Conservation (phyloP, 2,113 vertebrate genomes). For the Rhodinocichla rosea region DNA sequence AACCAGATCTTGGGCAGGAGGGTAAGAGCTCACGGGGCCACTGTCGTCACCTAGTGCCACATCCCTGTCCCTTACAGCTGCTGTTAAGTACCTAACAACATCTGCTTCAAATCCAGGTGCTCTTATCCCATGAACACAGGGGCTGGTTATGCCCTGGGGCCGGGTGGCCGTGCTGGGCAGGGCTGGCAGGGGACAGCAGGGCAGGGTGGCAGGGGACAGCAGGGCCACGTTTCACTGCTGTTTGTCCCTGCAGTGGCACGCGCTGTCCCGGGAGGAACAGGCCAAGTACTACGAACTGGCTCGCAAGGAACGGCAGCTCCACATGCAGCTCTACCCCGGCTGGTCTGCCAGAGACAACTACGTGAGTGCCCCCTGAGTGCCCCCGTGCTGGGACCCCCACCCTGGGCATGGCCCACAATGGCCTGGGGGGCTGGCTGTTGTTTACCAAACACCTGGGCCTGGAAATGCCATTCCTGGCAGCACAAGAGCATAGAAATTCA, state of each 20-base stretch:
- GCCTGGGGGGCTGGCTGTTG: neutral
- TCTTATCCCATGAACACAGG: accelerated
- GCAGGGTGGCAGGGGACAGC: neutral
- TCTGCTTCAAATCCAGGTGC: neutral
- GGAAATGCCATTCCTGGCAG: accelerated
- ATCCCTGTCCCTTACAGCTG: neutral
- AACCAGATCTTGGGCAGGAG: constrained; percentile 97
- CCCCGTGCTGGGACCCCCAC: neutral
- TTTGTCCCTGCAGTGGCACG: constrained; percentile 86
- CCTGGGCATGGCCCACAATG: neutral
- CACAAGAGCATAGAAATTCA: accelerated
- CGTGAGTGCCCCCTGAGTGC: constrained; percentile 81
- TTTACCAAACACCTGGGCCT: neutral
- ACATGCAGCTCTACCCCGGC: constrained; percentile 99
- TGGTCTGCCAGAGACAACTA: constrained; percentile 99
- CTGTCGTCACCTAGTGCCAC: accelerated
- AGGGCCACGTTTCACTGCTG: neutral
- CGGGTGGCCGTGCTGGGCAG: accelerated
- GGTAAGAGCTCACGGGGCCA: constrained; percentile 73
- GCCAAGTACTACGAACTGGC: constrained; percentile 99
- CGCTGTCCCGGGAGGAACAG: constrained; percentile 94
- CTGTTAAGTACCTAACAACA: neutral
- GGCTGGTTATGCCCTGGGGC: accelerated
- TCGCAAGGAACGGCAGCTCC: constrained; percentile 95
- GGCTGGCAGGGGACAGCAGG: neutral